Conservation (phyloP, 2,888 invertebrate species). For the Ichneumon xanthorius region DNA sequence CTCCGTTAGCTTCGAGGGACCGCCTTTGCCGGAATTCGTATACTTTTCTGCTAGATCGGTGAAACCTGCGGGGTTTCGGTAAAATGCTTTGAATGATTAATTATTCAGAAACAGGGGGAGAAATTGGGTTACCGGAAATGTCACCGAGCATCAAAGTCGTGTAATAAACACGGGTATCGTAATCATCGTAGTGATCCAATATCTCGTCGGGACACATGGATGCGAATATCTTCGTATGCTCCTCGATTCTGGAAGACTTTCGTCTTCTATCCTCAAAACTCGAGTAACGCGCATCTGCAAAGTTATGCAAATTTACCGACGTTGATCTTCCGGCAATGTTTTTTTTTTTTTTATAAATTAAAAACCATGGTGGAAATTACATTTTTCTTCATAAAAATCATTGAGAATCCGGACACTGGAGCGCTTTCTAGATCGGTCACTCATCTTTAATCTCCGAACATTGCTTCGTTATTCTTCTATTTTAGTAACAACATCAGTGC, state of each 20-base stretch:
- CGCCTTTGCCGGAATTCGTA: constrained; percentile 88
- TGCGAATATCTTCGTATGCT: constrained; percentile 86
- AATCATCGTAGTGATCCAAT: constrained; percentile 86
- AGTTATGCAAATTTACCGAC: background rate
- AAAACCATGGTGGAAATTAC: constrained; percentile 29
- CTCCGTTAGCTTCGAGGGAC: constrained; percentile 90
- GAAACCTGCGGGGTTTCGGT: constrained; percentile 85
- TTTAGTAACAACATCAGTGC: too few species aligned
- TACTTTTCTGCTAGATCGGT: constrained; percentile 89
- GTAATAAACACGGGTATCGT: constrained; percentile 86
- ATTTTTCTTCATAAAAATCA: constrained; percentile 46
- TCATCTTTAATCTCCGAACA: constrained; percentile 40
- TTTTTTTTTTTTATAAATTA: too few species aligned
- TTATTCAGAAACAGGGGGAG: background rate
- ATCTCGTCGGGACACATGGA: constrained; percentile 89
- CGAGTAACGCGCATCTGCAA: constrained; percentile 42
- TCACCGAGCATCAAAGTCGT: constrained; percentile 88
- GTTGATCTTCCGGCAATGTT: background rate
- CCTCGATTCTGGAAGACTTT: constrained; percentile 73
- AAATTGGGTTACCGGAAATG: constrained; percentile 86
- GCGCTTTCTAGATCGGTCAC: constrained; percentile 27
- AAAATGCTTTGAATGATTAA: constrained; percentile 10
- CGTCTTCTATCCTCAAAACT: constrained; percentile 38
- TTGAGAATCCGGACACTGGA: constrained; percentile 35
- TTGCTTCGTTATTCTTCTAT: background rate